Evolutionary conservation across 2,113 vertebrate genomes (phyloP), one percentile per base, ranked within the genome.

Genomic region (Rhynchopsitta pachyrhyncha): DNA sequence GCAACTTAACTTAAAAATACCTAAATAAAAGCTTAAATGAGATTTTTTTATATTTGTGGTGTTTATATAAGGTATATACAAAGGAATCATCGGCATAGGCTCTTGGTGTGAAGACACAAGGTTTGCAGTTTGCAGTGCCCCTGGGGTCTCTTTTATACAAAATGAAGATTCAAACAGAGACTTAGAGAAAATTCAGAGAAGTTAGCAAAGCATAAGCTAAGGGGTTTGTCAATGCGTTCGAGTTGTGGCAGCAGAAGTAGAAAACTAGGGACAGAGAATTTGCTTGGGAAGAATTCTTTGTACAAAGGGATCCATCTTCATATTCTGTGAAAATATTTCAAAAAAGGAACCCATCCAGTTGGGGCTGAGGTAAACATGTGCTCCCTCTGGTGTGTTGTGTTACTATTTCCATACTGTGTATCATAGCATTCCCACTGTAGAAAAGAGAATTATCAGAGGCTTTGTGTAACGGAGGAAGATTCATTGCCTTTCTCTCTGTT

Each of bases 1-100:
- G 94, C 93, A 97, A 95, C 93, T 94, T 95, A 96, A 96, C 69
- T 95, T 94, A 71, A 92, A 89, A 93, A 82, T 91, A 90, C 22
- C 84, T 78, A 37, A 97, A 96, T 94, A 93, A 96, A 96, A 93
- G 66, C 77, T 92, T 89, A 93, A 94, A 93, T 78, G 33, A 73
- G 46, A 86, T 41, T 59, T 59, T 57, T 35, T 10, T 9, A 15
- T 74, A 8, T 69, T 85, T 84, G 93, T 96, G 90, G 89, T 91
- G 88, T 94, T 76, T 96, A 31, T 95, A 17, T 63, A 35, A 82
- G 53, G 50, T 35, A 17, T 28, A 13, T 28, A 15, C 11, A 13
- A 28, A 47, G 18, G 18, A 31, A 13, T 2, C 7, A 49, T 46
- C 33, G 29, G 39, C 50, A 47, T 19, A 62, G 33, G 73, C 41